Conservation (phyloP, 2,113 vertebrate genomes). For the Zapornia atra region DNA sequence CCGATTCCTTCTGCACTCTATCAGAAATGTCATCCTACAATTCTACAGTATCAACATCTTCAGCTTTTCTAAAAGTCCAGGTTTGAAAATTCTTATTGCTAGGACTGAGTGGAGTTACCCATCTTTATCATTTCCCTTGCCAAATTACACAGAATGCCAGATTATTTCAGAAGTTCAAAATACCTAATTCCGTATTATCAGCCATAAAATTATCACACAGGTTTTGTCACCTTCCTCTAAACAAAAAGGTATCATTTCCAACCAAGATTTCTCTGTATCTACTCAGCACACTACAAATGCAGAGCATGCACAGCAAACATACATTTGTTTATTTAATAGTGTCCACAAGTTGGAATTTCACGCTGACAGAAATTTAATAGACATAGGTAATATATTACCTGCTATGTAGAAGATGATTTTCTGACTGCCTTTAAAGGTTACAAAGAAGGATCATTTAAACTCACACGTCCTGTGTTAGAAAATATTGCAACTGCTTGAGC, state of each 20-base stretch:
- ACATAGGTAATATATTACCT: not conserved
- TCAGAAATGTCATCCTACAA: not conserved
- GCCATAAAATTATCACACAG: not conserved
- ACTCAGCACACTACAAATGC: not conserved
- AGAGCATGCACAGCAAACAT: not conserved
- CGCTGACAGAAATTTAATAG: not conserved
- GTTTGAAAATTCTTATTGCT: not conserved
- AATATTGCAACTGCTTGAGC: not conserved
- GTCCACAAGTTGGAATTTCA: not conserved
- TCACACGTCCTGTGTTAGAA: not conserved
- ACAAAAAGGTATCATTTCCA: not conserved
- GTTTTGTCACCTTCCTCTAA: not conserved
- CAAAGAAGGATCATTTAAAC: not conserved
- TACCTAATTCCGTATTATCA: not conserved
- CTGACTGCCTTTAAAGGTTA: not conserved
- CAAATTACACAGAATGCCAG: not conserved
- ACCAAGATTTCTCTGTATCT: not conserved
- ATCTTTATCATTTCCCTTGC: not conserved
- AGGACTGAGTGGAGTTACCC: not conserved
- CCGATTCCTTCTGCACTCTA: not conserved
- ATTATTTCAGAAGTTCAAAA: not conserved
- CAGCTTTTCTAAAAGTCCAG: not conserved
- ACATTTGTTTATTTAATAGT: not conserved
- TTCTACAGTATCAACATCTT: not conserved
- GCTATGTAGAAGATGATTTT: not conserved